A percentile compares a stretch with the other conserved stretches of the same genome.
phyloP scores from a whole-genome alignment of 2,113 vertebrate species.

The Synchiropus splendidus region DNA sequence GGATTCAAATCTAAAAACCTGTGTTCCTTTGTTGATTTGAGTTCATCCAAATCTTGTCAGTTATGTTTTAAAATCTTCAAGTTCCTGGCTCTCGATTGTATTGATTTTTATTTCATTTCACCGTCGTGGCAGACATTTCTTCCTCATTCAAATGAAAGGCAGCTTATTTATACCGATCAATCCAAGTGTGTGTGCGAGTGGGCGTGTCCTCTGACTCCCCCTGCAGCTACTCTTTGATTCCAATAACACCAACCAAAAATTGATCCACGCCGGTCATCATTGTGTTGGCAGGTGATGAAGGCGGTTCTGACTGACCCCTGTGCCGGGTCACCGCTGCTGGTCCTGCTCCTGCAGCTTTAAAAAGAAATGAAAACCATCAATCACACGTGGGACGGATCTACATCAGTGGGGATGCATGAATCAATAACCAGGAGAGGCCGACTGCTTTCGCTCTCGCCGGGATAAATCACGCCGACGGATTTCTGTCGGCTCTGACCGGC shows the following conservation, averaged over 20 bases:
- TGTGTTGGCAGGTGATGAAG: slow-evolving; percentile 10
- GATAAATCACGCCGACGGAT: slow-evolving; percentile 9
- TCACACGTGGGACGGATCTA: slow-evolving; percentile 14
- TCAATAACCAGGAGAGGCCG: slow-evolving; percentile 20
- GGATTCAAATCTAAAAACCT: no score
- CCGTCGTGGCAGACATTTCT: no score
- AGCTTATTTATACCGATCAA: slow-evolving; percentile 2
- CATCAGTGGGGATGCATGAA: slow-evolving; percentile 25
- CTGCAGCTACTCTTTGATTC: slow-evolving; percentile 8
- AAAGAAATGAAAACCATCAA: slow-evolving; percentile 36
- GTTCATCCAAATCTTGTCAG: no score
- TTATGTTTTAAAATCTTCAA: no score
- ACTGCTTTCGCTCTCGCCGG: slow-evolving; percentile 2
- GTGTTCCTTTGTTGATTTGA: no score
- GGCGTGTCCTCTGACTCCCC: background rate
- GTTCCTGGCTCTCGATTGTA: no score
- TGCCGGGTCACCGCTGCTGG: slow-evolving; percentile 22
- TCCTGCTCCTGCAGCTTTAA: slow-evolving; percentile 19
- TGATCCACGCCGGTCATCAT: slow-evolving; percentile 26
- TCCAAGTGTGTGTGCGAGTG: slow-evolving; percentile 12
- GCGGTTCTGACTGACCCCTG: slow-evolving; percentile 26
- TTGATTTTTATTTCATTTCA: no score
- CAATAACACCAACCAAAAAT: slow-evolving; percentile 25
- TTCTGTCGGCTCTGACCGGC: slow-evolving; percentile 1
- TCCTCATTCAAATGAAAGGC: no score